Evolutionary conservation across 1,140 invertebrate genomes (phyloP), one percentile per base, ranked within the genome.

Genomic region (Ptiloglossa arizonensis): DNA sequence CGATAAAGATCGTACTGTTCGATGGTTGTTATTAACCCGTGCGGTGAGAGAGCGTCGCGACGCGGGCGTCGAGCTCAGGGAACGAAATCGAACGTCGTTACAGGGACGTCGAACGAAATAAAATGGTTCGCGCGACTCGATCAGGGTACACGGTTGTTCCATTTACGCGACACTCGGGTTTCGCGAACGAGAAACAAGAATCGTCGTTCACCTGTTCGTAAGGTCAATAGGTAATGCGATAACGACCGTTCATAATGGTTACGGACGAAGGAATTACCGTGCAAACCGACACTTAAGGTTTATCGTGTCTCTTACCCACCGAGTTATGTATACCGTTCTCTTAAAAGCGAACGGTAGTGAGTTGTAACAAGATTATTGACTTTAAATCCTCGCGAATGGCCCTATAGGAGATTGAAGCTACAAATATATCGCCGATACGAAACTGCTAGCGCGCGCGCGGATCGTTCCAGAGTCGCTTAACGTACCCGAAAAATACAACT

Each of bases 341-440:
- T 86, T 86, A 86, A 86, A 86, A 85, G 84, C 80, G 84, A 86
- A 85, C 83, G 84, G 84, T 86, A 86, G 84, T 85, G 80, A 86
- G 84, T 86, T 86, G 84, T 86, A 86, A 86, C 84, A 84, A 86
- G 84, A 86, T 86, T 86, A 86, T 86, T 86, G 84, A 86, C 84
- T 86, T 86, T 86, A 86, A 86, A 86, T 86, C 75, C 80, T 85
- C 75, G 35, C 76, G 83, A 85, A 86, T 86, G 84, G 75, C 83
- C 84, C 84, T 59, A 85, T 86, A 85, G 70, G 50, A 85, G 84
- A 86, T 86, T 86, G 79, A 85, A 82, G 83, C 82, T 86, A 86
- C 84, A 86, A 86, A 86, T 86, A 86, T 86, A 86, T 86, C 81
- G 75, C 74, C 82, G 54, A 82, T 86, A 86, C 66, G 54, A 59